phyloP scores from a whole-genome alignment of 1,140 invertebrate genomes.

The Babylonia areolata region DNA sequence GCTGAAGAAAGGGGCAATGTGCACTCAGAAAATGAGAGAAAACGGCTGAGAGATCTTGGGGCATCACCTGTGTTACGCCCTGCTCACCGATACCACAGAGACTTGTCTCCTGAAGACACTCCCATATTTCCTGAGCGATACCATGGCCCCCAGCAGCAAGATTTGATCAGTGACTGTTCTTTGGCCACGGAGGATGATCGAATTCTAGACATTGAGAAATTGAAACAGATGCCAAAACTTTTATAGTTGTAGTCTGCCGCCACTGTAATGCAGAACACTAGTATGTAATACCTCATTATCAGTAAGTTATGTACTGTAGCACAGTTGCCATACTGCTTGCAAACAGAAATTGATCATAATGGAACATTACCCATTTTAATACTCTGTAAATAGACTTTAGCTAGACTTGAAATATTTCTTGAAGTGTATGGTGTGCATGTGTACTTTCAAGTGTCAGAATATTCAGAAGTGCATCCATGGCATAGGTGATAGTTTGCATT shows the following conservation, averaged over 20 bases:
- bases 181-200: slow-evolving; percentile 24
- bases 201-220: slow-evolving; percentile 64
- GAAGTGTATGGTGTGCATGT: neutral
- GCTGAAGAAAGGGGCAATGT: neutral
- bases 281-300: neutral
- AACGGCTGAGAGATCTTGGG: neutral
- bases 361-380: neutral
- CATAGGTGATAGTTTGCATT: no score
- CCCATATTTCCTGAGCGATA: slow-evolving; percentile 22
- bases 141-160: neutral
- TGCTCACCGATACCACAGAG: neutral
- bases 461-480: no score
- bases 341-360: neutral
- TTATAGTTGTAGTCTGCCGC: slow-evolving; percentile 49
- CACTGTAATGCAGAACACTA: neutral
- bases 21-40: neutral
- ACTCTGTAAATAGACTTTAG: neutral
- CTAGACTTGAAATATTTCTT: no score
- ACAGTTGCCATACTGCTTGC: neutral
- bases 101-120: slow-evolving; percentile 19
- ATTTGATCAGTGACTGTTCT: slow-evolving; percentile 12
- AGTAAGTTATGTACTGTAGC: neutral
- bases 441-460: neutral
- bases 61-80: slow-evolving; percentile 35
- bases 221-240: slow-evolving; percentile 70